Evolutionary conservation across 2,888 invertebrate genomes (phyloP).

Genomic region (Andrena hattorfiana): DNA sequence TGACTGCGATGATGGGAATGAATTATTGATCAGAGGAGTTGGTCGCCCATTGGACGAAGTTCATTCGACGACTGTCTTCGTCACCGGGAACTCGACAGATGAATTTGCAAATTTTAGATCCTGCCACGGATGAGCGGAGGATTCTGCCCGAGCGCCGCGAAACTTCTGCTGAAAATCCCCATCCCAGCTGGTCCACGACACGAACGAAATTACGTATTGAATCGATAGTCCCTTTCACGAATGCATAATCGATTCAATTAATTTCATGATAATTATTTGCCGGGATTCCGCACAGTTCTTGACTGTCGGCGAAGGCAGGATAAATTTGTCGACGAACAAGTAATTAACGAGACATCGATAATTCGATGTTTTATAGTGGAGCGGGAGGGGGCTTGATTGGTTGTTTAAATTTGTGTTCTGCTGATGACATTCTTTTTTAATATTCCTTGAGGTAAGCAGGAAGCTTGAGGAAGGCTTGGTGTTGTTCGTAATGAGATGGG

Average conservation of each 20-base stretch:
- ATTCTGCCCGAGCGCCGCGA: slow-evolving; percentile 1
- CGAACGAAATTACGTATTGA: slow-evolving; percentile 16
- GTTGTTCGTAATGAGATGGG: too few relatives aligned
- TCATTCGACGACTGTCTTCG: slow-evolving; percentile 43
- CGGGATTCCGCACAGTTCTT: slow-evolving; percentile 5
- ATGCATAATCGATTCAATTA: slow-evolving; percentile 56
- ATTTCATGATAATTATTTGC: slow-evolving; percentile 51
- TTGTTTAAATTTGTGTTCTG: too few relatives aligned
- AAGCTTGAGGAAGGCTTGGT: too few relatives aligned
- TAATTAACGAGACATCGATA: slow-evolving; percentile 35
- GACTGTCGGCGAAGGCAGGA: background rate
- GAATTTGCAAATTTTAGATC: slow-evolving; percentile 55
- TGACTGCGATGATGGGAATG: slow-evolving; percentile 50
- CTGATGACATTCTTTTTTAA: too few relatives aligned
- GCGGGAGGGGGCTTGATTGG: too few relatives aligned
- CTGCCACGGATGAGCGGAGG: background rate
- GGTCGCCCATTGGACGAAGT: slow-evolving; percentile 42
- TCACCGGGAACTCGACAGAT: slow-evolving; percentile 28
- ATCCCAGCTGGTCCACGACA: background rate
- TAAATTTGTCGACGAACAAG: slow-evolving; percentile 9
- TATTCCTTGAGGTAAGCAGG: too few relatives aligned
- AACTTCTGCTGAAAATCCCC: slow-evolving; percentile 28
- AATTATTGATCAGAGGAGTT: slow-evolving; percentile 49
- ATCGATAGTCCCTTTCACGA: slow-evolving; percentile 56
- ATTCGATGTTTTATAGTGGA: too few relatives aligned